Percentiles rank a stretch among this genome's conserved stretches.
Evolutionary conservation across 2,113 vertebrate genomes (phyloP).

Genomic region (Corythaixoides concolor): DNA sequence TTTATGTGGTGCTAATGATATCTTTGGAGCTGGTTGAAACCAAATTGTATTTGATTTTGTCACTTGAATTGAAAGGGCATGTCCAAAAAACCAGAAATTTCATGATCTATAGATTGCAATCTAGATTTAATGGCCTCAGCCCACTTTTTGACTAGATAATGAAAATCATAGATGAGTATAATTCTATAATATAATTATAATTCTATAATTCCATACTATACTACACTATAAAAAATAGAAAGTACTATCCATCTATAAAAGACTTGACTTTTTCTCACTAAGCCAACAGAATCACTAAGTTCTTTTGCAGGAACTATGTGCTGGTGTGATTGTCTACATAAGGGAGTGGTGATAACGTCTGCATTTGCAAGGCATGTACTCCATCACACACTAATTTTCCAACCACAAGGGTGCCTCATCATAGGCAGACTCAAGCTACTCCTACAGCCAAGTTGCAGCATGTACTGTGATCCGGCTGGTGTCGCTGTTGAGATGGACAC

Average conservation of each 20-base stretch:
- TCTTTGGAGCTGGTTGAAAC: not conserved
- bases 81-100: not conserved
- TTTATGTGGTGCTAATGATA: not conserved
- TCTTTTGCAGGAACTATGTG: not conserved
- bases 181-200: fast-evolving
- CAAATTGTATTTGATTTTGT: not conserved
- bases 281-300: not conserved
- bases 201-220: too few relatives aligned
- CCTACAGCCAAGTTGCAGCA: not conserved
- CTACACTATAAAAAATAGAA: not conserved
- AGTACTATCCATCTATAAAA: not conserved
- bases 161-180: not conserved
- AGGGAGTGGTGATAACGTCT: not conserved
- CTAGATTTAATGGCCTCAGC: not conserved
- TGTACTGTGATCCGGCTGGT: not conserved
- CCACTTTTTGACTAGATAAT: not conserved
- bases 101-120: not conserved
- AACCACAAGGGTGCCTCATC: not conserved
- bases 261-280: not conserved
- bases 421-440: not conserved
- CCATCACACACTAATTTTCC: too few relatives aligned
- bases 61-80: not conserved
- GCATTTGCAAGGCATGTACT: fast-evolving
- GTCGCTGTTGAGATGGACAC: too few relatives aligned
- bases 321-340: not conserved